Evolutionary conservation across 2,113 vertebrate species (phyloP).

Genomic region (Micronycteris hirsuta): DNA sequence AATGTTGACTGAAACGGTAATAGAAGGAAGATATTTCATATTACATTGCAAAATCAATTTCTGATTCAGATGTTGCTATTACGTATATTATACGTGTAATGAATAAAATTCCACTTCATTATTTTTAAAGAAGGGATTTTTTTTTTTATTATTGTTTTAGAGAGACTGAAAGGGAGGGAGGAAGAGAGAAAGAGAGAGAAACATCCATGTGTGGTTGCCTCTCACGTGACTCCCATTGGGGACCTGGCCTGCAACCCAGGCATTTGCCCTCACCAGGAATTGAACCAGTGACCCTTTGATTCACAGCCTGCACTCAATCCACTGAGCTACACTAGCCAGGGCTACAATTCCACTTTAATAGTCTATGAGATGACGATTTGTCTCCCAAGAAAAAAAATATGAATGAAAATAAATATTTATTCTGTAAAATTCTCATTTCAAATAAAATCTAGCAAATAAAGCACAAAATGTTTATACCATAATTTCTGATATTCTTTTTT

Average conservation of each 20-base stretch:
- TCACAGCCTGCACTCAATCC: no score
- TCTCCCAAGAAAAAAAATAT: background rate
- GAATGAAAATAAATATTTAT: background rate
- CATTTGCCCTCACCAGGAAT: no score
- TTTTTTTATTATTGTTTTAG: no score
- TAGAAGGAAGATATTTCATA: conserved; percentile 47
- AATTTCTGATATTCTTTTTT: background rate
- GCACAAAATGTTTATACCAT: background rate
- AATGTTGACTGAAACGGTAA: conserved; percentile 61
- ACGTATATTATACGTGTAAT: conserved; percentile 10
- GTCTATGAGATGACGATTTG: background rate
- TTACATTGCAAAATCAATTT: conserved; percentile 30
- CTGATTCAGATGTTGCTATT: conserved; percentile 20
- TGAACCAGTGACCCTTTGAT: no score
- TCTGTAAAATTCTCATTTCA: background rate
- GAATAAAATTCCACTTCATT: conserved; percentile 25
- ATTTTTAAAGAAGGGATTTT: no score
- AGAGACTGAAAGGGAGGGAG: no score
- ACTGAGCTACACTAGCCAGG: no score
- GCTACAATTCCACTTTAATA: background rate
- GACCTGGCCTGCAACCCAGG: no score
- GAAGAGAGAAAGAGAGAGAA: no score
- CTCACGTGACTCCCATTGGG: no score
- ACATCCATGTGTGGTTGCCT: no score
- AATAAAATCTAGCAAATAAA: background rate